These are phyloP conservation scores for Microcebus tavaratra DNA, from an alignment of 2,113 vertebrate genomes.

Conservation along the genomic window DNA sequence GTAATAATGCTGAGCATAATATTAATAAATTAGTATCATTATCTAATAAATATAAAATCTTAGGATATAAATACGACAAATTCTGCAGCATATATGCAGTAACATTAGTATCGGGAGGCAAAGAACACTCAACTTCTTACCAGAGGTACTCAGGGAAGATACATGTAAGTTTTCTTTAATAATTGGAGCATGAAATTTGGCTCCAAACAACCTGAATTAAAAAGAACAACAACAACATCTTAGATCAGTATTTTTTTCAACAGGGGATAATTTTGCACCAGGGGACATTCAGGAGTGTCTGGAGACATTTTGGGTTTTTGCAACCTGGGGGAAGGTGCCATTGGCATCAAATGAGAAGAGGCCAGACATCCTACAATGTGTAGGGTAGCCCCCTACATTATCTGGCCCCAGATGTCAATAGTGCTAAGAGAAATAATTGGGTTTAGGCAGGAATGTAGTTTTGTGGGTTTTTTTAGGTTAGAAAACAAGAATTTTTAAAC, in stretches of 20 bases:
- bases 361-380: background rate
- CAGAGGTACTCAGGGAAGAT: background rate
- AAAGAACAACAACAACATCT: background rate
- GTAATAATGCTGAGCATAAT: background rate
- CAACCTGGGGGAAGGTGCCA: fast-evolving
- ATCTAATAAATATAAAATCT: background rate
- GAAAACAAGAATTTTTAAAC: background rate
- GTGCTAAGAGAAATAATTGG: background rate
- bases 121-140: background rate
- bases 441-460: background rate
- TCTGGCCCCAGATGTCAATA: background rate
- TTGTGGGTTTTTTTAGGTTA: background rate
- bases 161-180: background rate
- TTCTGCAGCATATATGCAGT: background rate
- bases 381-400: fast-evolving
- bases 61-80: background rate
- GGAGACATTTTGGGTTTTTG: background rate
- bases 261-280: background rate
- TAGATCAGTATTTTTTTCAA: background rate
- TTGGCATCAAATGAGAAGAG: background rate
- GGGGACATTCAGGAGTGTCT: background rate
- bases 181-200: background rate
- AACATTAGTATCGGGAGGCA: background rate
- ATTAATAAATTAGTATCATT: background rate
- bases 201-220: background rate